Base-by-base conservation (phyloP, 1,140 invertebrate genomes). In the Drosophila tropicalis region DNA sequence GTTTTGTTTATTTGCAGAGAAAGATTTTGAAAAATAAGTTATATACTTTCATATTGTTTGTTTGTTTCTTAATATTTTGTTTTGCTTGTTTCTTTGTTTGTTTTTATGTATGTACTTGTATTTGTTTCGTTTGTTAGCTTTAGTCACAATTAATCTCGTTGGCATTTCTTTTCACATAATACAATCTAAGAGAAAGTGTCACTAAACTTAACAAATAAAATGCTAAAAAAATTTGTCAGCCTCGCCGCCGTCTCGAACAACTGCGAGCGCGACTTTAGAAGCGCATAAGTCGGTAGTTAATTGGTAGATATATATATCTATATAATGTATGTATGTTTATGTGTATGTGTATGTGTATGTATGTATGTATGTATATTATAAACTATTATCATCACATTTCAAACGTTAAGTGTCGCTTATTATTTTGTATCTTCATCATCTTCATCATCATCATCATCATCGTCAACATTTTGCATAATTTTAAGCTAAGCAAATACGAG, bases 361-460 rank as follows among this genome's bases (percentile, higher is more conserved):
- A 51, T 72, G 72, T 77, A 71, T 75, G 60, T 80, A 60, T 70
- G 75, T 83, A 72, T 85, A 87, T 86, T 86, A 86, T 79, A 70
- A 87, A 89, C 83, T 87, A 87, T 87, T 87, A 87, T 87, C 83
- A 87, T 87, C 83, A 87, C 83, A 87, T 87, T 87, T 86, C 78
- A 87, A 87, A 87, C 76, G 69, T 87, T 87, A 87, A 89, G 83
- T 87, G 69, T 84, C 76, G 68, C 67, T 72, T 75, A 60, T 62
- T 83, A 72, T 79, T 87, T 19, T 62, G 36, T 29, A 19, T 62
- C n/a, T 61, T 61, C 22, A 51, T 22, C 44, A 51, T 47, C 44
- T 22, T 47, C 44, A 19, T 62, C 60, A 40, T 34, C 44, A 47
- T 51, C 44, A 47, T 47, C 60, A 40, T 34, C 44, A 47, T 51